Evolutionary conservation across 2,113 vertebrate species (phyloP).

Genomic region (Lycocorax pyrrhopterus): DNA sequence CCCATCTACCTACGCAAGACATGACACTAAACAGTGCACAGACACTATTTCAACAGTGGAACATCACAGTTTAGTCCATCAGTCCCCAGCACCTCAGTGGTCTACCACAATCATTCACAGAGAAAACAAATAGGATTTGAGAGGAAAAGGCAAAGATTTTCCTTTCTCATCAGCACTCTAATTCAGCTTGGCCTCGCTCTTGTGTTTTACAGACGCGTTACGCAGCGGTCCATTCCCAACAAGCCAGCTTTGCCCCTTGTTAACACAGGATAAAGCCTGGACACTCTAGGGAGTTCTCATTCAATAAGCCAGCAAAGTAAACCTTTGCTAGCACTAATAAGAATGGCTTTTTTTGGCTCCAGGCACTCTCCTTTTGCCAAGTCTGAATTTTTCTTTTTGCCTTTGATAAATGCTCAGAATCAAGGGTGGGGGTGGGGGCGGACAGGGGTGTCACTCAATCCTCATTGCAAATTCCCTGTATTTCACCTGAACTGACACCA

Average conservation of each 20-base stretch:
- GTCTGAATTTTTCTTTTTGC: slow-evolving; percentile 29
- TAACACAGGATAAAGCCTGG: slow-evolving; percentile 51
- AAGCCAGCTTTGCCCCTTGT: slow-evolving; percentile 16
- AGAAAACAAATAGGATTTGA: slow-evolving; percentile 46
- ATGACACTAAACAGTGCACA: neutral
- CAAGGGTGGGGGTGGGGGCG: accelerated
- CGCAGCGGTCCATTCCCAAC: neutral
- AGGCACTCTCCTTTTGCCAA: slow-evolving; percentile 35
- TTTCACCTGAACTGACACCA: neutral
- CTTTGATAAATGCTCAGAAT: neutral
- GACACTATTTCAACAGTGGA: neutral
- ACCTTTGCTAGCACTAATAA: slow-evolving; percentile 37
- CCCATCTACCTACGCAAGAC: neutral
- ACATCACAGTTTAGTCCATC: neutral
- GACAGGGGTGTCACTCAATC: neutral
- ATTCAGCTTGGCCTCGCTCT: neutral
- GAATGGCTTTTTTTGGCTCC: slow-evolving; percentile 48
- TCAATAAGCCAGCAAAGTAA: slow-evolving; percentile 51
- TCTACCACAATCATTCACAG: slow-evolving; percentile 10
- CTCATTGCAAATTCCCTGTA: neutral
- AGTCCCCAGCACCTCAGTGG: neutral
- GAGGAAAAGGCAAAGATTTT: neutral
- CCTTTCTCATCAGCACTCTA: neutral
- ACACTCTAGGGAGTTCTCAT: slow-evolving; percentile 55
- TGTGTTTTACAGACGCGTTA: neutral